phyloP scores from a whole-genome alignment of 2,888 invertebrate genomes.

The Lymantria dispar region DNA sequence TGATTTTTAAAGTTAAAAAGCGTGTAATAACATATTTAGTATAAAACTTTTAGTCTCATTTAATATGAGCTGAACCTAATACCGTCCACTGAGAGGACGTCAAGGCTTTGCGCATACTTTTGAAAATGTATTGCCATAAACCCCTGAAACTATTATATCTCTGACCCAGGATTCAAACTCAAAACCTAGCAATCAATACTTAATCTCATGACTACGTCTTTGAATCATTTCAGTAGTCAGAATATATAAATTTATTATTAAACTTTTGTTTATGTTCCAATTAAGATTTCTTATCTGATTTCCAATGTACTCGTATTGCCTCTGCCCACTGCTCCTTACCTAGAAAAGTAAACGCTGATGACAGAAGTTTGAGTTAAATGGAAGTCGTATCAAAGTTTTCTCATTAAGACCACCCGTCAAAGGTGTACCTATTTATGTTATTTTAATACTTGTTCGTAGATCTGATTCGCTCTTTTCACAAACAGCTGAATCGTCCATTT shows the following conservation, averaged over 20 bases:
- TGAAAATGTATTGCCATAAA: no score
- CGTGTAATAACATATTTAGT: no score
- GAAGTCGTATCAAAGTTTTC: conserved; percentile 79
- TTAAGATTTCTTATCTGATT: conserved; percentile 59
- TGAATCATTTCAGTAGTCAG: no score
- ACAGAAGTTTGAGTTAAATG: conserved; percentile 78
- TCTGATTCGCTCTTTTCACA: conserved; percentile 46
- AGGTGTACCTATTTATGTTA: conserved; percentile 73
- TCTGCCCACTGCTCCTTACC: conserved; percentile 49
- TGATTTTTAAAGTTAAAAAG: no score
- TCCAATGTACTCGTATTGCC: conserved; percentile 39
- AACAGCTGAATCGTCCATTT: conserved; percentile 22
- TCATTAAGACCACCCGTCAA: conserved; percentile 78
- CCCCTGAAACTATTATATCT: no score
- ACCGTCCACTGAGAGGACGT: no score
- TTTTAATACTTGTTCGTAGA: conserved; percentile 70
- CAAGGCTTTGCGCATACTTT: no score
- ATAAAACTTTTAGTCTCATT: no score
- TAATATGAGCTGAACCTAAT: no score
- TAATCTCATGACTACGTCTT: no score
- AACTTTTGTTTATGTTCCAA: conserved; percentile 67
- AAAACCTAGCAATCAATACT: conserved; percentile 37
- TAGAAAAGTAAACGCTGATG: conserved; percentile 71
- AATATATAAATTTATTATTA: no score
- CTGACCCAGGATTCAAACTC: no score